Conservation (phyloP, 1,140 invertebrate species). For the Drosophila orosa region DNA sequence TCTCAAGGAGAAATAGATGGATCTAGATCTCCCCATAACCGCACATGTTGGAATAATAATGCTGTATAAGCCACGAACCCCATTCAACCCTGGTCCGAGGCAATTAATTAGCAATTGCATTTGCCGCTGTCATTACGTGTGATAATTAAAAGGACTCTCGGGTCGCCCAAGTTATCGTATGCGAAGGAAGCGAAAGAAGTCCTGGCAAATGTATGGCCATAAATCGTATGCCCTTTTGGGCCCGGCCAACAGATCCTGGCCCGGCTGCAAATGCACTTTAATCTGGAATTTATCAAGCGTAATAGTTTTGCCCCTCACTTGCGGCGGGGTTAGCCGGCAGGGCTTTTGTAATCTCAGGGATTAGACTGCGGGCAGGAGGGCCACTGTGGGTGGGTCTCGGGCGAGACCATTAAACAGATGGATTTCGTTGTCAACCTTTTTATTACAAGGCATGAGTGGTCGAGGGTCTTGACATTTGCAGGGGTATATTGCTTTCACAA, state of each 20-base stretch:
- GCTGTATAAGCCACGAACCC: conserved; percentile 71
- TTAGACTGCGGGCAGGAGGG: conserved; percentile 51
- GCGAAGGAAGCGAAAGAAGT: conserved; percentile 51
- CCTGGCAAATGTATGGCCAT: conserved; percentile 74
- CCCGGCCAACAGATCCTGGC: conserved; percentile 37
- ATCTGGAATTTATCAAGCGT: conserved; percentile 83
- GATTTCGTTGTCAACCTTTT: conserved; percentile 76
- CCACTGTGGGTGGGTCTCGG: conserved; percentile 18
- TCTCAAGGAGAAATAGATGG: conserved; percentile 31
- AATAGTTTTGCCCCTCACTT: conserved; percentile 64
- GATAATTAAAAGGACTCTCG: conserved; percentile 78
- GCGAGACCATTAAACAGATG: conserved; percentile 77
- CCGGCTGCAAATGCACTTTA: conserved; percentile 82
- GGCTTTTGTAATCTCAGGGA: conserved; percentile 74
- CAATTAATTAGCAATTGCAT: conserved; percentile 84
- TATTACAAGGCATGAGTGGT: conserved; percentile 34
- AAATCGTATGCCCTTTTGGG: conserved; percentile 71
- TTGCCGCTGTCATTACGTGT: conserved; percentile 80
- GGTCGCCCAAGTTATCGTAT: conserved; percentile 26
- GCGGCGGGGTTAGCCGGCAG: conserved; percentile 33
- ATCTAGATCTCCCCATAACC: conserved; percentile 50
- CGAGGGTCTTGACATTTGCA: background rate
- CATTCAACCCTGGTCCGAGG: conserved; percentile 25
- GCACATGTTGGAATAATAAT: conserved; percentile 81
- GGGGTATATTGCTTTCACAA: conserved; percentile 11